A percentile compares a stretch with the other conserved stretches of the same genome.
Conservation (phyloP, 2,888 invertebrate species). For the Cyaniris semiargus region DNA sequence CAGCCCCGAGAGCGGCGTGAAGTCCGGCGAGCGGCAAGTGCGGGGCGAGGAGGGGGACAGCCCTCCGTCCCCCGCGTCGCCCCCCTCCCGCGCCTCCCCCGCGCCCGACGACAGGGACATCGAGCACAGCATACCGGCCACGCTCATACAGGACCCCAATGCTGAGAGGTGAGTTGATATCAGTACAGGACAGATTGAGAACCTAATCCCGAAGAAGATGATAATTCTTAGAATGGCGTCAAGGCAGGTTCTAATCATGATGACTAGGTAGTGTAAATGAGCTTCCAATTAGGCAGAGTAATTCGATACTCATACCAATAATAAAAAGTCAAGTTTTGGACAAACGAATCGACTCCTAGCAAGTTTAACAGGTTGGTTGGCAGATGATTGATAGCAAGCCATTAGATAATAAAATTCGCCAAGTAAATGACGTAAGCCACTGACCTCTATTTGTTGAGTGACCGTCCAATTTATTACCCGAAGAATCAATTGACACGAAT, state of each 20-base stretch:
- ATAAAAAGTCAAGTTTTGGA: neutral
- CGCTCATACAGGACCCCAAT: slow-evolving; percentile 77
- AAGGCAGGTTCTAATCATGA: neutral
- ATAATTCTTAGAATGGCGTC: neutral
- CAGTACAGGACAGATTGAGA: neutral
- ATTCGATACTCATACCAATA: neutral
- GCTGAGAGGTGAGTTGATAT: slow-evolving; percentile 64
- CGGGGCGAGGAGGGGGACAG: slow-evolving; percentile 70
- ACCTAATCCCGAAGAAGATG: neutral
- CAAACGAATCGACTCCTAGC: neutral
- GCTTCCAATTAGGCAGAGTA: neutral
- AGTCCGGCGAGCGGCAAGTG: slow-evolving; percentile 70
- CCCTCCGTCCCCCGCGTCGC: slow-evolving; percentile 68
- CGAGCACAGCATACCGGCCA: slow-evolving; percentile 79
- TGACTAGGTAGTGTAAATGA: no score
- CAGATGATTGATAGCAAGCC: slow-evolving; percentile 4
- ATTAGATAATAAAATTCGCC: slow-evolving; percentile 18
- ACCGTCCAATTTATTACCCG: neutral
- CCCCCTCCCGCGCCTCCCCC: slow-evolving; percentile 58
- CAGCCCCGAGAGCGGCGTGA: slow-evolving; percentile 81
- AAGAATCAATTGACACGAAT: slow-evolving; percentile 16
- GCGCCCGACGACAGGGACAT: slow-evolving; percentile 74
- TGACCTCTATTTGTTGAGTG: slow-evolving; percentile 8
- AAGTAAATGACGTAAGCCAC: slow-evolving; percentile 9
- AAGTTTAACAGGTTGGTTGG: slow-evolving; percentile 9